These are phyloP conservation scores for Hypanus sabinus DNA, from an alignment of 2,113 vertebrate species.

Conservation along the genomic window DNA sequence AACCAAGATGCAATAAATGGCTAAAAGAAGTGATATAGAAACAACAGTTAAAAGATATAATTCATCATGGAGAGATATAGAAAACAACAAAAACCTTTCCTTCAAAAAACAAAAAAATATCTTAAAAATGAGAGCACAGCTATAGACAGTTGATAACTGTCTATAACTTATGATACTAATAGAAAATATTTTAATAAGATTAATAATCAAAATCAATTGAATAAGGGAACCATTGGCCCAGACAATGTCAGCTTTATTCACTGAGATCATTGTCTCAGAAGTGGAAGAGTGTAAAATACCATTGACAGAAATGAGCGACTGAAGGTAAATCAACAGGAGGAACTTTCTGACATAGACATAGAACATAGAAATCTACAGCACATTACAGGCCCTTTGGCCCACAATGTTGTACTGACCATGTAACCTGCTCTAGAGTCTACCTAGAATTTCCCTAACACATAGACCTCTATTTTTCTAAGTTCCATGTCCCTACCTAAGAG, in stretches of 20 bases:
- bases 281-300: not conserved
- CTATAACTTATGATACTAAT: not conserved
- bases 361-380: too few relatives aligned
- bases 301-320: not conserved
- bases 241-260: not conserved
- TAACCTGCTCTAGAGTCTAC: too few relatives aligned
- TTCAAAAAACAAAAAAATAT: not conserved
- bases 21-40: not conserved
- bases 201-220: not conserved
- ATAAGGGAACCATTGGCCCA: not conserved
- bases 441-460: too few relatives aligned
- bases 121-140: not conserved
- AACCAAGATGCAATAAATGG: not conserved
- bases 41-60: not conserved
- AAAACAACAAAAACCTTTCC: not conserved
- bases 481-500: too few relatives aligned
- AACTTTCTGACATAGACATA: not conserved
- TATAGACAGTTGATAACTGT: not conserved
- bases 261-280: not conserved
- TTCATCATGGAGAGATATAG: too few relatives aligned
- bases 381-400: too few relatives aligned
- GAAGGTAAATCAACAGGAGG: not conserved
- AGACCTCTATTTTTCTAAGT: too few relatives aligned
- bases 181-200: not conserved
- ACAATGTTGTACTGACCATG: too few relatives aligned